phyloP scores from a whole-genome alignment of 2,888 invertebrate genomes.

The Rhaphigaster nebulosa region DNA sequence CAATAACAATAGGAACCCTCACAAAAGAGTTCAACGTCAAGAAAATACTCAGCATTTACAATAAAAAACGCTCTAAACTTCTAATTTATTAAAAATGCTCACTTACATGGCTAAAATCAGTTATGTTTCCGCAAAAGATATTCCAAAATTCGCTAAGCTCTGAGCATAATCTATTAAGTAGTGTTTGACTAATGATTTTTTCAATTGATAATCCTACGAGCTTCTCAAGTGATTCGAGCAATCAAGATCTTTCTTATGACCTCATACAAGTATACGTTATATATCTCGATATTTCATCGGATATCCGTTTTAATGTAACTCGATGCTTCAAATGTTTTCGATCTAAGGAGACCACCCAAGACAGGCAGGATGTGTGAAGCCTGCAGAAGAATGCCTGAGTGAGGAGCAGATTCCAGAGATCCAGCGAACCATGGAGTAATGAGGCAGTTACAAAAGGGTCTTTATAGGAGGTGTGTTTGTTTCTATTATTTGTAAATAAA shows the following conservation, averaged over 20 bases:
- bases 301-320: conserved; percentile 11
- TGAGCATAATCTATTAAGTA: no score
- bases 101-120: no score
- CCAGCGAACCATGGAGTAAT: conserved; percentile 37
- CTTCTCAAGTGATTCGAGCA: no score
- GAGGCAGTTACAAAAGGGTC: not conserved
- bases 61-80: no score
- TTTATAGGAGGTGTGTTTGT: not conserved
- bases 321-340: conserved; percentile 2
- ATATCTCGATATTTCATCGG: not conserved
- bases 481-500: not conserved
- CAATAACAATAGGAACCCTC: no score
- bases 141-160: no score
- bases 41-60: no score
- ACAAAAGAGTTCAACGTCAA: no score
- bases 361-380: conserved; percentile 17
- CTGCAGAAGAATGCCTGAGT: conserved; percentile 32
- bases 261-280: not conserved
- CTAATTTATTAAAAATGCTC: no score
- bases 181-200: not conserved
- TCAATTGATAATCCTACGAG: not conserved
- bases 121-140: no score
- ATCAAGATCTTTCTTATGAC: not conserved
- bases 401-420: conserved; percentile 10
- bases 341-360: conserved; percentile 4